Percentiles rank a stretch among this genome's conserved stretches.
Conservation (phyloP, 2,888 invertebrate species). For the Drosophila differens region DNA sequence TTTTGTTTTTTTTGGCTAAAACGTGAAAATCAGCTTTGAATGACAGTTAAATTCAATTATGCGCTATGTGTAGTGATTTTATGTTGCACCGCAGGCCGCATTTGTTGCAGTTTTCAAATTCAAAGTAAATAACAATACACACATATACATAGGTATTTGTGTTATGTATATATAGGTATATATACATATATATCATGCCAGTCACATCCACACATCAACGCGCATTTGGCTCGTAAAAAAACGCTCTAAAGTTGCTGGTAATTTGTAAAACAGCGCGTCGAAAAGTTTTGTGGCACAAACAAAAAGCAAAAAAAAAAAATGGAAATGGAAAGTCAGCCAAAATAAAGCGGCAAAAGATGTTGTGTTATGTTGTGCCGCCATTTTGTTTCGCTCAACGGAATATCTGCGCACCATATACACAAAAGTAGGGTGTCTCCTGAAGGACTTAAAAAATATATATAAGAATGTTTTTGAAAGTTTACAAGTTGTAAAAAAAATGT, state of each 20-base stretch:
- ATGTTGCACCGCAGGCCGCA: constrained; percentile 36
- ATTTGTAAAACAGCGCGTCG: constrained; percentile 84
- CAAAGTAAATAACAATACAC: constrained; percentile 8
- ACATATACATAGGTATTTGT: not conserved
- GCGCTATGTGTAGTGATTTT: constrained; percentile 28
- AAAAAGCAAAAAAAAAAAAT: constrained; percentile 29
- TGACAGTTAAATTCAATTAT: constrained; percentile 69
- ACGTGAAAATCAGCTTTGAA: constrained; percentile 24
- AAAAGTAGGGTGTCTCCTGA: constrained; percentile 39
- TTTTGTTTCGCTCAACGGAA: constrained; percentile 56
- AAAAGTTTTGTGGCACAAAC: constrained; percentile 80
- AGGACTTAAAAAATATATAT: not conserved
- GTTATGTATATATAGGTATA: not conserved
- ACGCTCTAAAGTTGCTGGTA: constrained; percentile 77
- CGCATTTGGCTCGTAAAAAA: constrained; percentile 66
- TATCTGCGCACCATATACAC: constrained; percentile 12
- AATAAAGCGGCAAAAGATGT: constrained; percentile 54
- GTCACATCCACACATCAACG: constrained; percentile 52
- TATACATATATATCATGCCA: constrained; percentile 16
- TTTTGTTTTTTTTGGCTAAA: constrained; percentile 11
- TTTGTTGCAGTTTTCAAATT: constrained; percentile 50
- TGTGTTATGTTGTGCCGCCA: constrained; percentile 73
- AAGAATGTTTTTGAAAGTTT: not conserved
- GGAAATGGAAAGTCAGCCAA: constrained; percentile 17
- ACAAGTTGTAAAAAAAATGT: rapidly evolving